Conservation (phyloP, 2,888 invertebrate species). For the Calameuta pallipes region DNA sequence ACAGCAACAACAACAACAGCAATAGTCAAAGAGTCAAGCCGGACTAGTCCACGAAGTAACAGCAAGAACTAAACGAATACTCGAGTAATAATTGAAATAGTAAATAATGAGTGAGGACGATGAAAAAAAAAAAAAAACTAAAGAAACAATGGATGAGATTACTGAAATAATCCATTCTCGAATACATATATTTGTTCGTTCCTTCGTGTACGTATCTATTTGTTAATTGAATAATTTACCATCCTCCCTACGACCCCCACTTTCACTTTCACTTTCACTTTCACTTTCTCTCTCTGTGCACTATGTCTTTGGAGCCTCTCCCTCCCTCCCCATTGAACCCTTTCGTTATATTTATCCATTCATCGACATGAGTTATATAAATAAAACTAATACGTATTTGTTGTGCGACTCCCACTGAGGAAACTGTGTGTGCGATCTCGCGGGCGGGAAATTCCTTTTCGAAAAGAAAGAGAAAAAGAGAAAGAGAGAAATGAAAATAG, state of each 20-base stretch:
- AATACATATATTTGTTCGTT: not conserved
- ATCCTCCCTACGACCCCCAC: not conserved
- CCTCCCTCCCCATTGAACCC: not conserved
- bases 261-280: not conserved
- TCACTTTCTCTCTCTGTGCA: not conserved
- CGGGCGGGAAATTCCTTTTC: not conserved
- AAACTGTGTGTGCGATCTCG: not conserved
- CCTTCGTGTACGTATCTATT: not conserved
- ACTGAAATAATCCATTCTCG: not conserved
- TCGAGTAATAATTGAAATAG: not conserved
- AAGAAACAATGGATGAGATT: not conserved
- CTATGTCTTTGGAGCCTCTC: not conserved
- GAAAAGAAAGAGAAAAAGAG: too few species aligned
- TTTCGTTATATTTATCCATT: not conserved
- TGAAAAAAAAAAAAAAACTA: not conserved
- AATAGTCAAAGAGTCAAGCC: constrained; percentile 66
- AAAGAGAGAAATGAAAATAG: too few species aligned
- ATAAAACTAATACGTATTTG: not conserved
- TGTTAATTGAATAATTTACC: not conserved
- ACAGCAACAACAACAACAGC: constrained; percentile 56
- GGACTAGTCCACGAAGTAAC: constrained; percentile 64
- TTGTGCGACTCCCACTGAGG: too few species aligned
- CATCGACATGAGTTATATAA: not conserved
- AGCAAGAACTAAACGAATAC: constrained; percentile 55
- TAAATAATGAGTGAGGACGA: not conserved